Base-by-base conservation (phyloP, 2,797 vertebrate genomes). In the Simalia tracyae region DNA sequence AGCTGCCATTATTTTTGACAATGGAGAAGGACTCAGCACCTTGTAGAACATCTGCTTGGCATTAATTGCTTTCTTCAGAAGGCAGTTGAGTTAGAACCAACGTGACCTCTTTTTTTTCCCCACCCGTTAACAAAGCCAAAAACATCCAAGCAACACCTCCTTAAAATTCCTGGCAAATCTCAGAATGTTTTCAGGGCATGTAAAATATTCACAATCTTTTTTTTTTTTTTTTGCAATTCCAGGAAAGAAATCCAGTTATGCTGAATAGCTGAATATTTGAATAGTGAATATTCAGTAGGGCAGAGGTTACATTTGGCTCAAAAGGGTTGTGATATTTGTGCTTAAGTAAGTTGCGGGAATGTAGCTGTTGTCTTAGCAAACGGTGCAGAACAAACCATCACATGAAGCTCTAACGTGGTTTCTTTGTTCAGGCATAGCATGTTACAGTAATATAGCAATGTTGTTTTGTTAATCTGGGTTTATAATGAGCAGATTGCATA, bases 1-100 rank as follows among this genome's bases (percentile, higher is more conserved):
- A 68, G 68, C 88, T 24, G 92, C 92, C 93, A 81, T 96, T 95
- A 94, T 88, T 0, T 64, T 11, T 92, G 94, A 95, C 93, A 95
- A 91, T 90, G 84, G 64, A 2, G 56, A 1, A 87, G 92, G 92
- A 94, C 94, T 56, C 42, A 0, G 0, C 87, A 89, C 57, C 86
- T 87, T 84, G 88, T 91, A 68, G 94, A 94, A 91, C 7, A 54
- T 64, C 87, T 24, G 90, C 66, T 88, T 92, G 46, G 64, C 24
- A 92, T 68, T 14, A 81, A 0, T 0, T 1, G 8, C 12, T 93
- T 81, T 36, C 26, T 28, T 42, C 24, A 28, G 24, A 81, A 81
- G 68, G 59, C 0, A 5, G 11, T 81, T 59, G 36, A 17, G 60
- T 26, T 46, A 42, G 54, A 22, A 59, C 36, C 5, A 7, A 84